Evolutionary conservation across 2,888 invertebrate genomes (phyloP), one percentile per base, ranked within the genome.

Genomic region (Sminthurides aquaticus): DNA sequence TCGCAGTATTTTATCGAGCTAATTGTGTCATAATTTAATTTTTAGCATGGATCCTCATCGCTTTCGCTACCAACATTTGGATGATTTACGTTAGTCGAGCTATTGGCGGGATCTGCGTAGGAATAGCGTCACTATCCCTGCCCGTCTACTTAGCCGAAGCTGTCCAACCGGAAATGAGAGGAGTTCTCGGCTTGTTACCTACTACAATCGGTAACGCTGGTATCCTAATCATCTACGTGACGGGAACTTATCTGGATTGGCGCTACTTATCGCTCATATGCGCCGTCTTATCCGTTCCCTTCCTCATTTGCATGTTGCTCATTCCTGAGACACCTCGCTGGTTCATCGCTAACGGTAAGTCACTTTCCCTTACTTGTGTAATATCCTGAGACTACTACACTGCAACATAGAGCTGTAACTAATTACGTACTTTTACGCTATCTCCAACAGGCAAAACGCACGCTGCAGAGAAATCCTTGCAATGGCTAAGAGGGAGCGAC

Each of bases 71-170:
- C 25, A 84, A 86, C 75, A 83, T 90, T 2, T 78, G 81, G 62
- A 86, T 88, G 84, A 83, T 96, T 57, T 85, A 90, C 71, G 81
- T 83, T 43, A 94, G 93, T 20, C 84, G 96, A 73, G 83, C 86
- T 3, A 78, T 95, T 52, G 87, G 89, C 66, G 97, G 97, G 24
- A 84, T 91, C 74, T 90, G 91, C 77, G 90, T 91, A 24, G 92
- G 94, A 52, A 82, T 94, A 64, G 87, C 89, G 2, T 91, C 91
- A 0, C 83, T 96, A 2, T 87, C 89, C 22, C 83, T 91, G 72
- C 94, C 96, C 0, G 91, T 96, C 1, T 96, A 95, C 78, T 84
- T 96, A 62, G 93, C 93, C 29, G 96, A 96, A 81, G 90, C 91
- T 0, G 84, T 94, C 43, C 91, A 94, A 77, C 89, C 93, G 1